phyloP scores from a whole-genome alignment of 2,888 invertebrate species.

The Neoscelio sp. region DNA sequence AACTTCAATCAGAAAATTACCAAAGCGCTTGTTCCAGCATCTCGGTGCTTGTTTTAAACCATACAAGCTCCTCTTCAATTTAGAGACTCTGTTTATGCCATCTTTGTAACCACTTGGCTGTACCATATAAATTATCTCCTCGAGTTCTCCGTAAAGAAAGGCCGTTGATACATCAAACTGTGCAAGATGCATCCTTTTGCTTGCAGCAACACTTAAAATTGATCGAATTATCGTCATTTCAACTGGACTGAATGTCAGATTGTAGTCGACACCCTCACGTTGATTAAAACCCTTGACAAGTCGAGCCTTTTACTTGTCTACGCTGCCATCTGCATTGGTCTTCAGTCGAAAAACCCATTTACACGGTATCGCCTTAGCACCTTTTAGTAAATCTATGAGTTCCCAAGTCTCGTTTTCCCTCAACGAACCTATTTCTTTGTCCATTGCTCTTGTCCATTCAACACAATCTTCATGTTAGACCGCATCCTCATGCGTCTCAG shows the following conservation, averaged over 20 bases:
- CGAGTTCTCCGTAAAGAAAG: constrained; percentile 70
- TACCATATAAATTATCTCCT: constrained; percentile 69
- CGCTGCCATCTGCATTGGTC: constrained; percentile 71
- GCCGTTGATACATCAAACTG: constrained; percentile 72
- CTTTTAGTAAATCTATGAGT: constrained; percentile 68
- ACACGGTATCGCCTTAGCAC: constrained; percentile 69
- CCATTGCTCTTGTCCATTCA: constrained; percentile 71
- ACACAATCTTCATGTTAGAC: constrained; percentile 49
- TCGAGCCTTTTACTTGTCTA: constrained; percentile 73
- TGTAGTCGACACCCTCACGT: constrained; percentile 70
- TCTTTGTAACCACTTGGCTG: constrained; percentile 71
- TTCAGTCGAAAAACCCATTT: constrained; percentile 70
- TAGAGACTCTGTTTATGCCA: constrained; percentile 65
- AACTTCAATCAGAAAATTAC: constrained; percentile 28
- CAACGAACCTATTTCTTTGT: constrained; percentile 73
- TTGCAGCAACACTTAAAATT: constrained; percentile 71
- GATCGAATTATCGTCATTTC: constrained; percentile 70
- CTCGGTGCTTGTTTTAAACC: constrained; percentile 74
- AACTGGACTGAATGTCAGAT: constrained; percentile 74
- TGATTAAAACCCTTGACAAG: constrained; percentile 73
- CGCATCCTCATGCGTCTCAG: constrained; percentile 50
- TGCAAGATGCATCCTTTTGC: constrained; percentile 67
- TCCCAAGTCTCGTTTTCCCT: constrained; percentile 74
- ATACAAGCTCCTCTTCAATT: constrained; percentile 72
- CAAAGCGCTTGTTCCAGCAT: constrained; percentile 68